A percentile compares a stretch with the other conserved stretches of the same genome.
Evolutionary conservation across 2,113 vertebrate species (phyloP).

Genomic region (Daboia siamensis): DNA sequence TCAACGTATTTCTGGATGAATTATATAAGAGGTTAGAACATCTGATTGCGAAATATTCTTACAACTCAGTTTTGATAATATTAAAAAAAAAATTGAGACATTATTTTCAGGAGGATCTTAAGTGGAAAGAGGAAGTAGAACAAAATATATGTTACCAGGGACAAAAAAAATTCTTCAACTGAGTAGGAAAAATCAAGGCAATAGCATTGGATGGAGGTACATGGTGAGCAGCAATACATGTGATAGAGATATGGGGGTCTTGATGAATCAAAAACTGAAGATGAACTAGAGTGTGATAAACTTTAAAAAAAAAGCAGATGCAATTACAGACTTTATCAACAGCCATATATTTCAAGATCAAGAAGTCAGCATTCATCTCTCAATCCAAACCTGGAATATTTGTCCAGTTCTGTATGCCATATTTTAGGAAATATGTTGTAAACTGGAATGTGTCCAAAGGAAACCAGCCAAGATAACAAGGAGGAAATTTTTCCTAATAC

Average conservation of each 20-base stretch:
- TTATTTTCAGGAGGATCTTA: neutral
- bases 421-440: neutral
- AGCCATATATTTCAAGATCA: neutral
- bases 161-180: neutral
- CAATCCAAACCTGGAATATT: neutral
- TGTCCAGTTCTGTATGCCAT: neutral
- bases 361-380: neutral
- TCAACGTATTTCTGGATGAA: neutral
- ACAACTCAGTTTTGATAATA: neutral
- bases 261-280: neutral
- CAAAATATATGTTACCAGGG: neutral
- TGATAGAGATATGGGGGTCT: neutral
- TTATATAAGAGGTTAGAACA: neutral
- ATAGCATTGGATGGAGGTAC: neutral
- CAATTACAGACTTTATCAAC: neutral
- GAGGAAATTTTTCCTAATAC: neutral
- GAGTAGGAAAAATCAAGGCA: neutral
- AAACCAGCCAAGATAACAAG: neutral
- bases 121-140: neutral
- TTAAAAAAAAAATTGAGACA: neutral
- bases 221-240: neutral
- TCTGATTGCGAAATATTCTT: neutral
- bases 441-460: neutral
- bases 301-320: neutral
- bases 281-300: neutral